Percentiles rank a stretch among this genome's conserved stretches.
These are phyloP conservation scores for Carassius carassius DNA, from an alignment of 2,113 vertebrate species.

Conservation along the genomic window DNA sequence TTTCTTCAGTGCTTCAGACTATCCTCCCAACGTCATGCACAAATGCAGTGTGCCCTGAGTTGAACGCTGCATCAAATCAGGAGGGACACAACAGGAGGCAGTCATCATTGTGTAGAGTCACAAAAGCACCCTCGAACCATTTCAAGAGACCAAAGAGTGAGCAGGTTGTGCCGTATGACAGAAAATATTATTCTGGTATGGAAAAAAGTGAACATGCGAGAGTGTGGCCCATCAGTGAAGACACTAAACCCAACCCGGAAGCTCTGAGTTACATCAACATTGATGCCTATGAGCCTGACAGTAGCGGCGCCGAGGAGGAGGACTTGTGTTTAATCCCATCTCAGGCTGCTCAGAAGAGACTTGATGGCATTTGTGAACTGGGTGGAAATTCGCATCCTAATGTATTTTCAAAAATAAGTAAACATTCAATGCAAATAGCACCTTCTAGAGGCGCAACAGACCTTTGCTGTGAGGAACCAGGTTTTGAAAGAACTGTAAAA, in stretches of 20 bases:
- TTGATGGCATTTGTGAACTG: conserved; percentile 66
- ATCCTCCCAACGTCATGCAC: conserved; percentile 46
- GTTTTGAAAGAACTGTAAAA: conserved; percentile 6
- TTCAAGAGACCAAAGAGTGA: conserved; percentile 55
- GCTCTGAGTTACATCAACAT: conserved; percentile 71
- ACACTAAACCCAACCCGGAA: conserved; percentile 52
- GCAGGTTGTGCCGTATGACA: conserved; percentile 35
- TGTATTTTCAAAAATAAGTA: conserved; percentile 55
- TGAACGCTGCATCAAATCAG: conserved; percentile 2
- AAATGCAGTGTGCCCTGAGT: conserved; percentile 42
- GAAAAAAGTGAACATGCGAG: conserved; percentile 50
- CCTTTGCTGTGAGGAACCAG: neutral
- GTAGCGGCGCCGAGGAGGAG: conserved; percentile 71
- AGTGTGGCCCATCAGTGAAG: conserved; percentile 32
- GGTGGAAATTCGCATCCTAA: conserved; percentile 58
- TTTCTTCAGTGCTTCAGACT: conserved; percentile 54
- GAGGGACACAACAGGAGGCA: conserved; percentile 25
- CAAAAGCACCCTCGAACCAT: conserved; percentile 13
- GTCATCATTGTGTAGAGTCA: neutral
- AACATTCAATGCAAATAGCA: conserved; percentile 56
- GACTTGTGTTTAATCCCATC: conserved; percentile 45
- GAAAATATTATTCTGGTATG: conserved; percentile 36
- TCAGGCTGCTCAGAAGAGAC: conserved; percentile 59
- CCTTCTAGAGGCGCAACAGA: conserved; percentile 25
- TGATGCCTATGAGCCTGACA: conserved; percentile 74